Conservation (phyloP, 1,140 invertebrate genomes). For the Brachionus angularis region DNA sequence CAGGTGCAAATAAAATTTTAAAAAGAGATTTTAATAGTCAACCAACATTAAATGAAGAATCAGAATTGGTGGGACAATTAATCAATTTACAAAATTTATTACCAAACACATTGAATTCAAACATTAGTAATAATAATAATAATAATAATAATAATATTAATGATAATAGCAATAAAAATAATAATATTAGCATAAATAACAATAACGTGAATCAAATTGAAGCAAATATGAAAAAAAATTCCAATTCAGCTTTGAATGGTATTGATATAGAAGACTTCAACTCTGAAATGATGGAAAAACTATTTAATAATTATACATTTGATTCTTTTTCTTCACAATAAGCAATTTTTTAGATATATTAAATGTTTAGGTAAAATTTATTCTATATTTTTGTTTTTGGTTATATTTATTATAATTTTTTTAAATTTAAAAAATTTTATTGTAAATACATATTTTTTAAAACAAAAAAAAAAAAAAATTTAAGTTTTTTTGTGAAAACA, state of each 20-base stretch:
- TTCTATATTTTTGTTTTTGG: too few relatives aligned
- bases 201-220: background rate
- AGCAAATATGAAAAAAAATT: background rate
- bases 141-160: too few relatives aligned
- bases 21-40: background rate
- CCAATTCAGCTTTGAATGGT: too few relatives aligned
- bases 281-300: slow-evolving; percentile 33
- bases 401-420: too few relatives aligned
- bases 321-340: slow-evolving; percentile 17
- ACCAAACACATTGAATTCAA: background rate
- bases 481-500: too few relatives aligned
- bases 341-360: background rate
- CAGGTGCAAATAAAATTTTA: background rate
- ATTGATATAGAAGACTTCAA: slow-evolving; percentile 37
- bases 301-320: slow-evolving; percentile 37
- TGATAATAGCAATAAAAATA: too few relatives aligned
- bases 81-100: background rate
- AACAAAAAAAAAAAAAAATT: too few relatives aligned
- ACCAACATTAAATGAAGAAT: slow-evolving; percentile 17
- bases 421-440: too few relatives aligned
- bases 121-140: background rate
- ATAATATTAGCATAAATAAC: background rate
- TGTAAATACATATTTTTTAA: too few relatives aligned
- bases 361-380: too few relatives aligned
- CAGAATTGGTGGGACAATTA: slow-evolving; percentile 7